These are phyloP conservation scores for Cyprinodon tularosa DNA, from an alignment of 2,113 vertebrate species.

Conservation along the genomic window DNA sequence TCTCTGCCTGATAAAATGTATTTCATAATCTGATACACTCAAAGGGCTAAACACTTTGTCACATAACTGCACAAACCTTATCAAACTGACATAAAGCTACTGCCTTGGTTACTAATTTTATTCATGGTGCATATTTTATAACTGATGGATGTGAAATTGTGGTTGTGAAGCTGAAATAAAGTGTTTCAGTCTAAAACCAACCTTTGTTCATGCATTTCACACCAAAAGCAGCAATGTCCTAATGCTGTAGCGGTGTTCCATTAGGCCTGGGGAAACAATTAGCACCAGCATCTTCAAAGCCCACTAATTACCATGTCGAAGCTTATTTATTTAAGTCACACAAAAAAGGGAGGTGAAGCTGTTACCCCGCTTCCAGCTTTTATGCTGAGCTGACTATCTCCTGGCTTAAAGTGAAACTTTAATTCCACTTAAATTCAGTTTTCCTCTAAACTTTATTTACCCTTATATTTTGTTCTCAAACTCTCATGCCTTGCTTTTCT, in stretches of 20 bases:
- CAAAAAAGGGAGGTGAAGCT: background rate
- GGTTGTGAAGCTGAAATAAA: background rate
- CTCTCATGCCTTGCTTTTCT: slow-evolving; percentile 3
- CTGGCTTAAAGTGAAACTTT: slow-evolving; percentile 4
- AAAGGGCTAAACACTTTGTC: background rate
- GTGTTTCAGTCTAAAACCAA: background rate
- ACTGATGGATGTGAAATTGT: background rate
- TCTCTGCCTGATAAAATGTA: background rate
- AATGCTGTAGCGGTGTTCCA: background rate
- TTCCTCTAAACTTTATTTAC: background rate
- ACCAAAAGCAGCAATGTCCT: background rate
- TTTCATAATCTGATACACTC: background rate
- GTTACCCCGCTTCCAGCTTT: background rate
- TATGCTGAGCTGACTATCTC: background rate
- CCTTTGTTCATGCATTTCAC: background rate
- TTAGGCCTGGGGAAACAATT: background rate
- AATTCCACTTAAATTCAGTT: background rate
- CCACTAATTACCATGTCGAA: background rate
- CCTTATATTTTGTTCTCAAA: background rate
- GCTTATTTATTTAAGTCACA: slow-evolving; percentile 4
- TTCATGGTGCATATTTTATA: background rate
- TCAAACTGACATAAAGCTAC: background rate
- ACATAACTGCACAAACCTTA: background rate
- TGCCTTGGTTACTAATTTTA: background rate
- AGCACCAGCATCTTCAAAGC: background rate